phyloP scores from a whole-genome alignment of 37 sponge, comb jelly and placozoan species.

The Haliclona indistincta region DNA sequence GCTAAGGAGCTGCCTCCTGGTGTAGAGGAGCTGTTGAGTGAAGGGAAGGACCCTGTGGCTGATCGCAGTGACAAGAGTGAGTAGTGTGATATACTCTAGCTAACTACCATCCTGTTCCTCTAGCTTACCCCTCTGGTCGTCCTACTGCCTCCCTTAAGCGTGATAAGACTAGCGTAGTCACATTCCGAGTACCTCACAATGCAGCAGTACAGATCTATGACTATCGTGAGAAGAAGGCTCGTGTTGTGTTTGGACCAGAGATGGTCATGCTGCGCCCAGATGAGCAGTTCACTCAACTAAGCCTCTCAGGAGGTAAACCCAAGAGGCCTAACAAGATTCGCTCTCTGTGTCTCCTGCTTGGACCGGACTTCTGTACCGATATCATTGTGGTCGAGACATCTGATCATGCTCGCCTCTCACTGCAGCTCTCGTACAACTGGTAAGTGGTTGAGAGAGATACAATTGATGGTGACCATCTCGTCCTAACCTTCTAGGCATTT shows the following conservation, averaged over 20 bases:
- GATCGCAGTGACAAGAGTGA: slow-evolving; percentile 79
- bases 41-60: slow-evolving; percentile 94
- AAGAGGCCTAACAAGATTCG: slow-evolving; percentile 98
- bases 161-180: slow-evolving; percentile 96
- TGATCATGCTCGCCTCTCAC: slow-evolving; percentile 96
- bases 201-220: slow-evolving; percentile 99
- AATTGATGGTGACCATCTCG: not conserved
- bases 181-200: slow-evolving; percentile 97
- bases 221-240: slow-evolving; percentile 98
- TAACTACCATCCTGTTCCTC: not conserved
- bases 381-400: slow-evolving; percentile 99
- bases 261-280: slow-evolving; percentile 99
- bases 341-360: slow-evolving; percentile 96
- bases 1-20: slow-evolving; percentile 95
- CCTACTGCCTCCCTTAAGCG: slow-evolving; percentile 64
- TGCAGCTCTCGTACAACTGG: slow-evolving; percentile 99
- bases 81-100: slow-evolving; percentile 4
- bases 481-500: slow-evolving; percentile 67
- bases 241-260: slow-evolving; percentile 98
- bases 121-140: slow-evolving; percentile 31
- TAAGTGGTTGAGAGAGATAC: slow-evolving; percentile 1
- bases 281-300: slow-evolving; percentile 99
- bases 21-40: slow-evolving; percentile 90
- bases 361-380: slow-evolving; percentile 99
- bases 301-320: slow-evolving; percentile 99